Conservation (phyloP, 2,113 vertebrate genomes). For the Sceloporus tristichus region DNA sequence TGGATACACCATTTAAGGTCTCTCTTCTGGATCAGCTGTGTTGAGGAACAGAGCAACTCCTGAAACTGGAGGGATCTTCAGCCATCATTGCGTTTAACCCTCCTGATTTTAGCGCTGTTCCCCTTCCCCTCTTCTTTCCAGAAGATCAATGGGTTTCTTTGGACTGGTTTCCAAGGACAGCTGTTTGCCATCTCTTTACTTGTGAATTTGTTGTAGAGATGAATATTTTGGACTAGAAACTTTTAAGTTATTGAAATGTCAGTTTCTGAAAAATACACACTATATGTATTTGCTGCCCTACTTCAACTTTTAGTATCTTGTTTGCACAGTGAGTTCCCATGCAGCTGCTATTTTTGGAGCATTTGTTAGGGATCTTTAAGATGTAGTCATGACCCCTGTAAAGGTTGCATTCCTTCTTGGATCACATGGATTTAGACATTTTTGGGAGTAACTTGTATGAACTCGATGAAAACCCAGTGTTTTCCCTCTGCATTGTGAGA, state of each 20-base stretch:
- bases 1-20: slow-evolving; percentile 48
- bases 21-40: slow-evolving; percentile 29
- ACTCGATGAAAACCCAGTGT: slow-evolving; percentile 3
- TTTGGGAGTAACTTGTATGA: slow-evolving; percentile 47
- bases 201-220: slow-evolving; percentile 50
- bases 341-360: slow-evolving; percentile 67
- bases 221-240: slow-evolving; percentile 56
- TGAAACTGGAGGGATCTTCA: slow-evolving; percentile 50
- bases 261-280: slow-evolving; percentile 57
- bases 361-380: slow-evolving; percentile 57
- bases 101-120: slow-evolving; percentile 50
- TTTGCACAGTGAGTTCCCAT: slow-evolving; percentile 63
- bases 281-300: slow-evolving; percentile 51
- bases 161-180: slow-evolving; percentile 53
- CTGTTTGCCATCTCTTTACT: slow-evolving; percentile 49
- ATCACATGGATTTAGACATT: slow-evolving; percentile 52
- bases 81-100: slow-evolving; percentile 38
- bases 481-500: slow-evolving; percentile 48
- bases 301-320: slow-evolving; percentile 59
- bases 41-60: slow-evolving; percentile 41
- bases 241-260: slow-evolving; percentile 58
- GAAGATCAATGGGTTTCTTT: slow-evolving; percentile 46
- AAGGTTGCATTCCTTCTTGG: slow-evolving; percentile 58
- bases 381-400: slow-evolving; percentile 63
- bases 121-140: background rate